Conservation (phyloP, 2,888 invertebrate species). For the Mystacides longicornis region DNA sequence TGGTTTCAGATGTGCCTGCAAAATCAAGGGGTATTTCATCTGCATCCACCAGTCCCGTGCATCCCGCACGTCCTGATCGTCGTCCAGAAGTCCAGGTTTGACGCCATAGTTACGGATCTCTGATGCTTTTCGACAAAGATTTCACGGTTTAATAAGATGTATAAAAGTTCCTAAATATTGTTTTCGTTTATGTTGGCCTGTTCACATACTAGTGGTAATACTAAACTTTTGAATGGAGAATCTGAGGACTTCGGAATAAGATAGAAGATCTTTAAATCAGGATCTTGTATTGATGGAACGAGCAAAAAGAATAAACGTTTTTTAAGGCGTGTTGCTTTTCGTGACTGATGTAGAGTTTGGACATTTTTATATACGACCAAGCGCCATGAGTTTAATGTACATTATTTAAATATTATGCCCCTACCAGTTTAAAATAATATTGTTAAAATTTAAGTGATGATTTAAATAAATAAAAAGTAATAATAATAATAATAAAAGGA, state of each 20-base stretch:
- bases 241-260: too few relatives aligned
- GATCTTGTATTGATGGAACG: too few relatives aligned
- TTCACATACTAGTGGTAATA: neutral
- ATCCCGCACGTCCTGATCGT: constrained; percentile 29
- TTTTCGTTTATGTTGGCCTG: constrained; percentile 22
- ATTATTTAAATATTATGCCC: neutral
- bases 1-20: constrained; percentile 41
- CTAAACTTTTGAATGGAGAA: neutral
- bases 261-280: too few relatives aligned
- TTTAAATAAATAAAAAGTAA: too few relatives aligned
- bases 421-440: too few relatives aligned
- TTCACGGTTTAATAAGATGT: constrained; percentile 34
- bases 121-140: constrained; percentile 49
- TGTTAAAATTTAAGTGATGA: too few relatives aligned
- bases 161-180: constrained; percentile 47
- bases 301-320: too few relatives aligned
- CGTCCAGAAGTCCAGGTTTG: constrained; percentile 54
- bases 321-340: too few relatives aligned
- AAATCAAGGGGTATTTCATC: constrained; percentile 36
- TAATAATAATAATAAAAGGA: too few relatives aligned
- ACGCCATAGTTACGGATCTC: constrained; percentile 55
- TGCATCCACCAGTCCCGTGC: constrained; percentile 30
- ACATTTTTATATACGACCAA: constrained; percentile 1
- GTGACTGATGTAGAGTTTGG: too few relatives aligned
- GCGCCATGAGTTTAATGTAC: neutral